Evolutionary conservation across 2,797 vertebrate genomes (phyloP).

Genomic region (Typhlichthys eigenmanni): DNA sequence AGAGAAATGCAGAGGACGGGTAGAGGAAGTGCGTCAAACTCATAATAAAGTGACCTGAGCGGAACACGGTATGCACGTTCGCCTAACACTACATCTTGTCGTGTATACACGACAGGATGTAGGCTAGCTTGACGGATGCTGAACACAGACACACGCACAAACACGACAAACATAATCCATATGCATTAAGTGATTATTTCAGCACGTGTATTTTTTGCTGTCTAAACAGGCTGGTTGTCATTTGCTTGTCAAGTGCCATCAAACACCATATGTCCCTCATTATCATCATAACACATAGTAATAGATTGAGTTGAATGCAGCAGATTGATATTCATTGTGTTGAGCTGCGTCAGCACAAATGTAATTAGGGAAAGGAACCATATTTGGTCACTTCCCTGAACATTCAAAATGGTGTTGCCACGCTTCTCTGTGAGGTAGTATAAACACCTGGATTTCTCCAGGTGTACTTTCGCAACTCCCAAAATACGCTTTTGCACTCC

Average conservation of each 20-base stretch:
- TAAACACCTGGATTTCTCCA: too few species aligned
- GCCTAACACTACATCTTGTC: too few species aligned
- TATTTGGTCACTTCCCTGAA: too few species aligned
- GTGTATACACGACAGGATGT: too few species aligned
- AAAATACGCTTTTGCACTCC: too few species aligned
- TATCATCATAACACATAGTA: constrained; percentile 35
- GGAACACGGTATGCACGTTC: too few species aligned
- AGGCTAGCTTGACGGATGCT: too few species aligned
- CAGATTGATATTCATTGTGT: background rate
- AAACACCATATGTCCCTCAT: constrained; percentile 55
- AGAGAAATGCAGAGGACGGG: background rate
- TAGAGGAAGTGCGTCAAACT: background rate
- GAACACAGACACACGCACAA: background rate
- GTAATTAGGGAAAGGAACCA: too few species aligned
- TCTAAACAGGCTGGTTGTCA: constrained; percentile 44
- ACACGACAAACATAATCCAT: constrained; percentile 17
- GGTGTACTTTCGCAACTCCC: too few species aligned
- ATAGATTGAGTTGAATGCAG: constrained; percentile 35
- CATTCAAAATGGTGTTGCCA: too few species aligned
- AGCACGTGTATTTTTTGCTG: constrained; percentile 22
- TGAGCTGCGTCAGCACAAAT: background rate
- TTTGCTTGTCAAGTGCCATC: constrained; percentile 37
- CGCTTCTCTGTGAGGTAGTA: too few species aligned
- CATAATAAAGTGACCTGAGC: too few species aligned
- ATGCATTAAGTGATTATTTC: constrained; percentile 24